These are phyloP conservation scores for Coelopa frigida DNA, from an alignment of 1,140 invertebrate genomes.

Conservation along the genomic window DNA sequence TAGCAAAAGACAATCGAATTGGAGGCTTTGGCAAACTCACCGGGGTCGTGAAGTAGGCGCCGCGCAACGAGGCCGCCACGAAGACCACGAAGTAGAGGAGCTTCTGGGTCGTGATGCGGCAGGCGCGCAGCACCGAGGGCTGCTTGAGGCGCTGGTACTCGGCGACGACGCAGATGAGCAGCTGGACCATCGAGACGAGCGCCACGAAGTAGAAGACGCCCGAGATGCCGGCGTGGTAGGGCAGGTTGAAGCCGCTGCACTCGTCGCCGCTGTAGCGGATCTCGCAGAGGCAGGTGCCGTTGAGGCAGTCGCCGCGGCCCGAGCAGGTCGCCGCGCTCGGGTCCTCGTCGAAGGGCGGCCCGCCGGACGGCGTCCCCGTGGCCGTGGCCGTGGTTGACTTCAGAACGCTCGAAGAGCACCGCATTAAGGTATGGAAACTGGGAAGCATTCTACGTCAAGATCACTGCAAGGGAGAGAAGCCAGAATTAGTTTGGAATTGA, in stretches of 20 bases:
- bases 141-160: slow-evolving; percentile 79
- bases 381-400: slow-evolving; percentile 18
- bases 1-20: slow-evolving; percentile 2
- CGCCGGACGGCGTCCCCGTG: background rate
- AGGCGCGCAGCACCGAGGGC: slow-evolving; percentile 70
- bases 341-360: slow-evolving; percentile 9
- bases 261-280: slow-evolving; percentile 60
- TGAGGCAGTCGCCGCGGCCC: slow-evolving; percentile 83
- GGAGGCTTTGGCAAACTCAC: slow-evolving; percentile 50
- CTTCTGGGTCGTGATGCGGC: slow-evolving; percentile 85
- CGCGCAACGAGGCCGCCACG: slow-evolving; percentile 73
- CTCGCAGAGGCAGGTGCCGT: slow-evolving; percentile 85
- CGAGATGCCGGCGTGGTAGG: slow-evolving; percentile 63
- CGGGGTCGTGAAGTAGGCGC: slow-evolving; percentile 83
- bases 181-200: slow-evolving; percentile 77
- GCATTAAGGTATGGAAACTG: slow-evolving; percentile 40
- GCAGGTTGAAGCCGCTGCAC: slow-evolving; percentile 55
- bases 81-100: slow-evolving; percentile 84
- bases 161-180: slow-evolving; percentile 72
- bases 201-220: slow-evolving; percentile 76
- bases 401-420: slow-evolving; percentile 43
- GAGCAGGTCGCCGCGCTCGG: slow-evolving; percentile 37
- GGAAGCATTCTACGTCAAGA: slow-evolving; percentile 40
- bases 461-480: slow-evolving; percentile 23
- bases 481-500: background rate